Conservation (phyloP, 2,888 invertebrate genomes). For the Phalera bucephala region DNA sequence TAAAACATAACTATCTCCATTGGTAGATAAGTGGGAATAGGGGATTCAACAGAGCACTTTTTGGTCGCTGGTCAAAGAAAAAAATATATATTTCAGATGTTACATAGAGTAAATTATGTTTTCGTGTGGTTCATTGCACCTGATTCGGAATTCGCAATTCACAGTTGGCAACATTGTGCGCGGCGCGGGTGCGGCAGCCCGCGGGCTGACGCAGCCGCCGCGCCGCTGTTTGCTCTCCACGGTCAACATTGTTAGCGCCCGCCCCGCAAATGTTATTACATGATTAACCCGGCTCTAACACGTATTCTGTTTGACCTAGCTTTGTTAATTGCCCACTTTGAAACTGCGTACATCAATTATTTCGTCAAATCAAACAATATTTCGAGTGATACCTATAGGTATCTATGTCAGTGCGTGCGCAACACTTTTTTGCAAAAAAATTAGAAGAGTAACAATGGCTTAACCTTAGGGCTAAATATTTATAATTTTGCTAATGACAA, state of each 20-base stretch:
- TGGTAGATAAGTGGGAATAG: too few relatives aligned
- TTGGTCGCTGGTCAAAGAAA: too few relatives aligned
- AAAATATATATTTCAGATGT: too few relatives aligned
- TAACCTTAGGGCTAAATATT: too few relatives aligned
- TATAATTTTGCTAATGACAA: too few relatives aligned
- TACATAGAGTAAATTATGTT: too few relatives aligned
- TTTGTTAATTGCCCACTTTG: constrained; percentile 66
- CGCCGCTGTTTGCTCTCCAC: constrained; percentile 68
- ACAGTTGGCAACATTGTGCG: constrained; percentile 1
- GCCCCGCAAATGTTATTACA: constrained; percentile 66
- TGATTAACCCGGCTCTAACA: constrained; percentile 68
- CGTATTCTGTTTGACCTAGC: constrained; percentile 63
- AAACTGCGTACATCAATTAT: constrained; percentile 50
- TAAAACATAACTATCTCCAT: too few relatives aligned
- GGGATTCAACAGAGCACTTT: too few relatives aligned
- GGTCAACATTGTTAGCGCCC: constrained; percentile 79
- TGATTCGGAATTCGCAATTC: neutral
- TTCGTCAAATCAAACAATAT: constrained; percentile 31
- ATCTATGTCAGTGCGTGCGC: too few relatives aligned
- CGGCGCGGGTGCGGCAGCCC: constrained; percentile 48
- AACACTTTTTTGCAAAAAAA: too few relatives aligned
- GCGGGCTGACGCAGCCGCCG: constrained; percentile 70
- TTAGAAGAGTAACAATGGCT: too few relatives aligned
- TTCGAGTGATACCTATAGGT: neutral
- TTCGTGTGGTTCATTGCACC: too few relatives aligned